Evolutionary conservation across 1,140 invertebrate species (phyloP).

Genomic region (Oryzaephilus surinamensis): DNA sequence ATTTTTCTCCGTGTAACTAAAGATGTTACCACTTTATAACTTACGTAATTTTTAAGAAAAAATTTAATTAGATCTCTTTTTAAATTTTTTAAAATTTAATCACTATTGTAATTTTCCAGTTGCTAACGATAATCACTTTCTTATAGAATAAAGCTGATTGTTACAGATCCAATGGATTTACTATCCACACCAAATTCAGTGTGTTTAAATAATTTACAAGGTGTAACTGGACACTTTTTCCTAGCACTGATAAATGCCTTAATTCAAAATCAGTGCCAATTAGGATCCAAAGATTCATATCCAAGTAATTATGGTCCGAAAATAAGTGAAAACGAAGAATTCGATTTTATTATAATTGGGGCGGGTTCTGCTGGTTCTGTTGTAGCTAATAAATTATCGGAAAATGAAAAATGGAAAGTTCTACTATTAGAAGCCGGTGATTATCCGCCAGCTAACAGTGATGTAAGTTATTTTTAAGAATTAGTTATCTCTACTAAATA

Average conservation of each 20-base stretch:
- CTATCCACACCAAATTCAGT: conserved; percentile 3
- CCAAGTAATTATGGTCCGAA: conserved; percentile 9
- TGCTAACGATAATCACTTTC: too few species aligned
- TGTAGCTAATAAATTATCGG: conserved; percentile 19
- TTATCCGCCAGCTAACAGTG: conserved; percentile 16
- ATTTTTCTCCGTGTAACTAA: too few species aligned
- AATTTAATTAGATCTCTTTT: too few species aligned
- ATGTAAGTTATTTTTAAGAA: conserved; percentile 15
- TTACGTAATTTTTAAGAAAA: too few species aligned
- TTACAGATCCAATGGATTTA: neutral
- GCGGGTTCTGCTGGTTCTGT: conserved; percentile 20
- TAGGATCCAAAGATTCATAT: conserved; percentile 12
- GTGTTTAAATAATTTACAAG: conserved; percentile 12
- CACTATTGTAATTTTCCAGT: too few species aligned
- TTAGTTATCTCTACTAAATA: neutral
- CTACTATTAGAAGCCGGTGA: conserved; percentile 23
- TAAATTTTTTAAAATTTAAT: too few species aligned
- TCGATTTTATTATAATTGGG: conserved; percentile 27
- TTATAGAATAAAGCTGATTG: too few species aligned
- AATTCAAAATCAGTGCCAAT: conserved; percentile 11
- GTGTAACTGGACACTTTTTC: conserved; percentile 16
- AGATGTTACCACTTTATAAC: too few species aligned
- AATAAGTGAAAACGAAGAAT: conserved; percentile 16
- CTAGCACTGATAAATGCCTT: conserved; percentile 18
- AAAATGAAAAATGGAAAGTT: conserved; percentile 19